These are phyloP conservation scores for Halichoerus grypus DNA, from an alignment of 2,113 vertebrate species.

Conservation along the genomic window DNA sequence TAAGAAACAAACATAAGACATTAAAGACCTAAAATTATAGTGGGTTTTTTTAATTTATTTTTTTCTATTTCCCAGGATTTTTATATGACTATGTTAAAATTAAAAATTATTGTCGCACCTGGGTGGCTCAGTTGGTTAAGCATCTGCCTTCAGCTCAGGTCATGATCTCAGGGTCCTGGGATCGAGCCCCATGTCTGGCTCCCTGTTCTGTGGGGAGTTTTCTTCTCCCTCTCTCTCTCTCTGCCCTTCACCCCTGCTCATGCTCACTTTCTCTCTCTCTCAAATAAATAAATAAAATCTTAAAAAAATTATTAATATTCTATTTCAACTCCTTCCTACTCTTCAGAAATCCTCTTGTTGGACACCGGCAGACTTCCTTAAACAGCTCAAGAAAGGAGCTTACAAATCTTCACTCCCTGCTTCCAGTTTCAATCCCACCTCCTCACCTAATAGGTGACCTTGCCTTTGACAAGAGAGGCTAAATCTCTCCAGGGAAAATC, in stretches of 20 bases:
- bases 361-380: not conserved
- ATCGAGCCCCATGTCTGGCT: too few species aligned
- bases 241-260: too few species aligned
- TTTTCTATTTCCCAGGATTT: not conserved
- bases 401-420: not conserved
- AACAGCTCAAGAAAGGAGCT: not conserved
- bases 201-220: too few species aligned
- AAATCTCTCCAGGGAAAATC: not conserved
- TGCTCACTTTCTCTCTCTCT: too few species aligned
- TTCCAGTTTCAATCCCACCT: not conserved
- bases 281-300: too few species aligned
- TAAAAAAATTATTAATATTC: not conserved
- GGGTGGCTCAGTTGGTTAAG: too few species aligned
- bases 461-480: not conserved
- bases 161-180: too few species aligned
- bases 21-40: not conserved
- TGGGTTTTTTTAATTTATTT: not conserved
- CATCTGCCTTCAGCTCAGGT: too few species aligned
- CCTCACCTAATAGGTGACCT: not conserved
- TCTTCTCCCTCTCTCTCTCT: too few species aligned
- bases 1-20: not conserved
- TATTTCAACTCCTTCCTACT: not conserved
- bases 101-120: not conserved
- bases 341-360: not conserved
- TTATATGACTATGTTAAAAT: not conserved